Evolutionary conservation across 2,888 invertebrate species (phyloP), one percentile per base, ranked within the genome.

Genomic region (Metellina segmentata): DNA sequence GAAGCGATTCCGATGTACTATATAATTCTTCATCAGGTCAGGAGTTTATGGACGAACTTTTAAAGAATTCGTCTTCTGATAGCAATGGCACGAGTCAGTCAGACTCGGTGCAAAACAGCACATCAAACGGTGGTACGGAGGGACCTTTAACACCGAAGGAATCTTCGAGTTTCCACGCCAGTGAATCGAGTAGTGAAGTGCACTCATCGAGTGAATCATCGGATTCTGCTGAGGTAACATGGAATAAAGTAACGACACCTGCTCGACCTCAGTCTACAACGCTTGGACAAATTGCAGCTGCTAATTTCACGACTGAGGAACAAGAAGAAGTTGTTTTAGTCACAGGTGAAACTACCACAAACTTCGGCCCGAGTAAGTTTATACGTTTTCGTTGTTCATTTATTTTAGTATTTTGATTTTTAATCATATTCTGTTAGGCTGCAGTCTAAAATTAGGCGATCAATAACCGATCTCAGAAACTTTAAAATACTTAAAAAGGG

Each of bases 311-410:
- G 4, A 16, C 78, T 5, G 89, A 70, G 11, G 89, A 89, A 19
- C 16, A 75, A 11, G 82, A 82, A 69, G 89, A 82, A 52, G 89
- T 89, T n/a, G 89, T 89, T 51, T 52, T 89, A 7, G 82, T 72
- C 20, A 81, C 88, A n/a, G 72, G 72, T 16, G 48, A 48, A n/a
- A 48, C 61, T 6, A 9, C 85, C 19, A 51, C n/a, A 20, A 34
- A 48, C 48, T 48, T 49, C 4, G 7, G 71, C 7, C 74, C 72
- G n/a, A 88, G 88, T 88, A 81, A 88, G 88, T 81, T 53, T 53
- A 11, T 16, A 70, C 61, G 9, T 16, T 61, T 61, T 16, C 0
- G 8, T 61, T 8, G 4, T 61, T 61, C 13, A 61, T 61, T 61
- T 61, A 61, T 61, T 61, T 61, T 5, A 34, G 34, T 34, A 34